Base-by-base conservation (phyloP, 2,888 invertebrate species). In the Muschampia plurimacula region DNA sequence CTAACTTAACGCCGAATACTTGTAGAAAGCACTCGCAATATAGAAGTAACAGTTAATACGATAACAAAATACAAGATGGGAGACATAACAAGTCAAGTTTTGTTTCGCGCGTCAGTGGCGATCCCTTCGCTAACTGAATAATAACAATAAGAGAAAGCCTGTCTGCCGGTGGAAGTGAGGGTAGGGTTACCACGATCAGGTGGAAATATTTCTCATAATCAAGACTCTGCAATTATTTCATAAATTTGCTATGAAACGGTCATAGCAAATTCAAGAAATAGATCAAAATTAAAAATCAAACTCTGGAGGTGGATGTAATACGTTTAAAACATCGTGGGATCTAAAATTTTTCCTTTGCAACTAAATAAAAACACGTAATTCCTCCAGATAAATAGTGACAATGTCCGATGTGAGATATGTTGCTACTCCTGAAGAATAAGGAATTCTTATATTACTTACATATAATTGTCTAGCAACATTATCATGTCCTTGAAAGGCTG, bases 41-140 rank as follows among this genome's bases (percentile, higher is more conserved):
- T 49, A 22, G 41, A 44, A 67, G 55, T 63, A 67, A 67, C 52
- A 72, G 60, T 60, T 72, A 72, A 87, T 81, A 84, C 82, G 86
- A 89, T 87, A 89, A 88, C 80, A 82, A 80, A 82, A 84, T 76
- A 81, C 77, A 83, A 81, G 77, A 81, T 81, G 75, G 80, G 68
- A 81, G 83, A 84, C 83, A 83, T 83, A 88, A 88, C 86, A 88
- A 89, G 87, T 86, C 83, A 86, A 89, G 87, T 90, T 88, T 88
- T 86, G 88, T 89, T 86, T 86, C 83, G 78, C 88, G 86, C 88
- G 81, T 84, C 88, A 88, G 84, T 88, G 83, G 82, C 82, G 81
- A 83, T 88, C 86, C 86, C 83, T 87, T 84, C 83, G 79, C 85
- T 89, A 91, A 91, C 88, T 85, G 85, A 92, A 92, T 91, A 89